These are phyloP conservation scores for Pardosa pseudoannulata DNA, from an alignment of 2,888 invertebrate species.

Conservation along the genomic window DNA sequence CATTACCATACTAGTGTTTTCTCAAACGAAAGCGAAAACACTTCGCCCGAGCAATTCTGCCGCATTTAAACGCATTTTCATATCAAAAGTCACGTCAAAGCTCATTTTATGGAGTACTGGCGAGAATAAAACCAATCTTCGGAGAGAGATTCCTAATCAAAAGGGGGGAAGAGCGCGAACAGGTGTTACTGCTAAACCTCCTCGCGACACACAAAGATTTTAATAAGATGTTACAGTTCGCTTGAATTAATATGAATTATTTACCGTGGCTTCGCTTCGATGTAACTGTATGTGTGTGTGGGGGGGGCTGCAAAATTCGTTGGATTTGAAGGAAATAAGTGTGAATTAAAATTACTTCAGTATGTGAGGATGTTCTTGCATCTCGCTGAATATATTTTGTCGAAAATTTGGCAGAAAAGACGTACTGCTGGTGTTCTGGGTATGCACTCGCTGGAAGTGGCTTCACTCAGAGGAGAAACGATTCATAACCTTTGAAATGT, in stretches of 20 bases:
- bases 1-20: not conserved
- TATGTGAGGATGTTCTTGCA: not conserved
- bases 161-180: slow-evolving; percentile 29
- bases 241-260: slow-evolving; percentile 47
- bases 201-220: slow-evolving; percentile 27
- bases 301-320: not conserved
- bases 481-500: not conserved
- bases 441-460: not conserved
- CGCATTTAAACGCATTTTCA: slow-evolving; percentile 24
- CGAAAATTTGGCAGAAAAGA: not conserved
- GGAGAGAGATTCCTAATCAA: slow-evolving; percentile 21
- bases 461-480: not conserved
- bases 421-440: not conserved
- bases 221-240: slow-evolving; percentile 29
- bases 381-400: slow-evolving; percentile 8
- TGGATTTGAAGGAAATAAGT: not conserved
- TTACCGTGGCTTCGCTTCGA: slow-evolving; percentile 19
- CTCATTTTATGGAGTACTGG: not conserved
- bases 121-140: slow-evolving; percentile 12
- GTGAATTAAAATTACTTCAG: not conserved
- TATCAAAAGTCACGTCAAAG: slow-evolving; percentile 20
- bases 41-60: not conserved
- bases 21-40: not conserved
- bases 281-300: not conserved
- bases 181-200: slow-evolving; percentile 42